These are phyloP conservation scores for Bombylius major DNA, from an alignment of 2,888 invertebrate genomes.

Conservation along the genomic window DNA sequence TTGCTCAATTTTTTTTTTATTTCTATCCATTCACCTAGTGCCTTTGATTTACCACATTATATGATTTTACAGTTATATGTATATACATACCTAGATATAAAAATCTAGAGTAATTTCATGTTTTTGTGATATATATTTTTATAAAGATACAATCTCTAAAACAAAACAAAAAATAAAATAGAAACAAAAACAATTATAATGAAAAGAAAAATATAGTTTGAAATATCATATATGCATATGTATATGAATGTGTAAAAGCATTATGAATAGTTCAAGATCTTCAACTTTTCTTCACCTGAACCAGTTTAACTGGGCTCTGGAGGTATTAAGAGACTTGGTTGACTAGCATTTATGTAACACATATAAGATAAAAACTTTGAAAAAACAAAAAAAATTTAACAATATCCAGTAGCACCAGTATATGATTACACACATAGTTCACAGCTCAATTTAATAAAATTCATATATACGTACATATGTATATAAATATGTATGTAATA, in stretches of 20 bases:
- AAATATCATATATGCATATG: neutral
- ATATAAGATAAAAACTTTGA: neutral
- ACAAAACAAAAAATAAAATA: neutral
- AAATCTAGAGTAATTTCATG: too few species aligned
- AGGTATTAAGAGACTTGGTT: too few species aligned
- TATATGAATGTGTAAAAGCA: neutral
- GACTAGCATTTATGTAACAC: conserved; percentile 8
- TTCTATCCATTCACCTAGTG: neutral
- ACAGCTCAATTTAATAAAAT: too few species aligned
- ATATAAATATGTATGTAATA: too few species aligned
- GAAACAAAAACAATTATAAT: neutral
- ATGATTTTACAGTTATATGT: neutral
- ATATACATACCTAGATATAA: too few species aligned
- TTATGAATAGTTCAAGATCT: conserved; percentile 20
- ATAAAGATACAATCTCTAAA: too few species aligned
- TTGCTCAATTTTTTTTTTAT: neutral
- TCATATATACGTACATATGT: too few species aligned
- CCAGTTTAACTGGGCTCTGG: conserved; percentile 15
- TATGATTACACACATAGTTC: too few species aligned
- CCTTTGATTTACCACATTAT: neutral
- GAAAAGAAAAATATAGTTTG: neutral
- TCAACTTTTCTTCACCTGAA: conserved; percentile 17
- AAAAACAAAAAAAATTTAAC: too few species aligned
- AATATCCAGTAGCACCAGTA: too few species aligned
- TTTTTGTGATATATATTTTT: too few species aligned